A percentile compares a stretch with the other conserved stretches of the same genome.
Conservation (phyloP, 2,888 invertebrate species). For the Xestobium rufovillosum region DNA sequence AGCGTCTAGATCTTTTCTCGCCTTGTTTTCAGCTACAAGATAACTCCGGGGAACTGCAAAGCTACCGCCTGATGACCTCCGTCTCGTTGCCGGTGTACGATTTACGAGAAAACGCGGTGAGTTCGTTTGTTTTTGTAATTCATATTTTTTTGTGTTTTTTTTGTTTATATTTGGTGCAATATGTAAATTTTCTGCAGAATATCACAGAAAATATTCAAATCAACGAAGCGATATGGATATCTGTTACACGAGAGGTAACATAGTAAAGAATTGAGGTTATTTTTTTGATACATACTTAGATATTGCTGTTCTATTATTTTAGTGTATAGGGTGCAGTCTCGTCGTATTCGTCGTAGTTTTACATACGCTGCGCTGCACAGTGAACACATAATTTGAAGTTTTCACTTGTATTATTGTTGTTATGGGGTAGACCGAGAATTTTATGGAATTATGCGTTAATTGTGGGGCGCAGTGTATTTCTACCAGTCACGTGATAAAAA, state of each 20-base stretch:
- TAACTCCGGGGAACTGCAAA: conserved; percentile 55
- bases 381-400: no score
- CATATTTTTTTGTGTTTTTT: not conserved
- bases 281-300: no score
- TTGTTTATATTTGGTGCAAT: conserved; percentile 9
- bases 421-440: no score
- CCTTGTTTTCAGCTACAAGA: conserved; percentile 48
- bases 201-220: conserved; percentile 93
- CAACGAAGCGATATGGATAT: conserved; percentile 91
- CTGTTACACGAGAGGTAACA: conserved; percentile 84
- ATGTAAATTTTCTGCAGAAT: conserved; percentile 68
- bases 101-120: conserved; percentile 75
- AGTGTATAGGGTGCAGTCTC: no score
- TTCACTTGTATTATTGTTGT: no score
- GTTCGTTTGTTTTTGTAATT: conserved; percentile 33
- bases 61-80: conserved; percentile 82
- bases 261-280: conserved; percentile 3
- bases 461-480: no score
- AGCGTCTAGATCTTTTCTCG: no score
- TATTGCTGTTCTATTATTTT: no score
- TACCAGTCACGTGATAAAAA: no score
- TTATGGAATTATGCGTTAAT: no score
- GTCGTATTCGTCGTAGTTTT: no score
- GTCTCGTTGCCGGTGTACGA: conserved; percentile 92
- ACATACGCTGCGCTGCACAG: no score